Conservation (phyloP, 1,140 invertebrate genomes). For the Vanessa tameamea region DNA sequence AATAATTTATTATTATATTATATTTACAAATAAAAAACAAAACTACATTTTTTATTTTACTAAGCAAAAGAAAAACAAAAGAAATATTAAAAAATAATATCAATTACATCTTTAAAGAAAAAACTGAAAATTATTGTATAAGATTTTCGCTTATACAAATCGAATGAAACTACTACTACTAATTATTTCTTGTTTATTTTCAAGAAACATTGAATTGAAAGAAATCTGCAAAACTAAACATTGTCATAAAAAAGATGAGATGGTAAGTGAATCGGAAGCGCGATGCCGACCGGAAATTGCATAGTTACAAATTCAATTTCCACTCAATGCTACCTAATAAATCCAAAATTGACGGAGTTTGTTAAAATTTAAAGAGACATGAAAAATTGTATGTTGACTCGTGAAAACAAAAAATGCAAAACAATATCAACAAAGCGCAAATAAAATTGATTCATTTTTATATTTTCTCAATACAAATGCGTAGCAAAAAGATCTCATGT, state of each 20-base stretch:
- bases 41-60: too few relatives aligned
- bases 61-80: too few relatives aligned
- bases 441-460: too few relatives aligned
- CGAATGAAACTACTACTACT: too few relatives aligned
- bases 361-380: background rate
- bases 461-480: background rate
- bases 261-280: slow-evolving; percentile 52
- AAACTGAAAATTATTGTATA: too few relatives aligned
- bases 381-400: background rate
- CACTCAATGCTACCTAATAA: slow-evolving; percentile 69
- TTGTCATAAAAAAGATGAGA: slow-evolving; percentile 46
- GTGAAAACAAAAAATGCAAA: background rate
- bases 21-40: too few relatives aligned
- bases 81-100: too few relatives aligned
- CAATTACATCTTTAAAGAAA: too few relatives aligned
- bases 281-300: slow-evolving; percentile 67
- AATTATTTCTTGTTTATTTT: too few relatives aligned
- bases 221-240: slow-evolving; percentile 24
- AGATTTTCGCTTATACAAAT: too few relatives aligned
- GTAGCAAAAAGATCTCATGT: background rate
- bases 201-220: slow-evolving; percentile 1
- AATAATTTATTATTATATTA: too few relatives aligned
- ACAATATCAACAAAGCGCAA: background rate
- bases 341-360: slow-evolving; percentile 35
- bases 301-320: slow-evolving; percentile 77